Conservation (phyloP, 2,113 vertebrate genomes). For the Dasypus novemcinctus region DNA sequence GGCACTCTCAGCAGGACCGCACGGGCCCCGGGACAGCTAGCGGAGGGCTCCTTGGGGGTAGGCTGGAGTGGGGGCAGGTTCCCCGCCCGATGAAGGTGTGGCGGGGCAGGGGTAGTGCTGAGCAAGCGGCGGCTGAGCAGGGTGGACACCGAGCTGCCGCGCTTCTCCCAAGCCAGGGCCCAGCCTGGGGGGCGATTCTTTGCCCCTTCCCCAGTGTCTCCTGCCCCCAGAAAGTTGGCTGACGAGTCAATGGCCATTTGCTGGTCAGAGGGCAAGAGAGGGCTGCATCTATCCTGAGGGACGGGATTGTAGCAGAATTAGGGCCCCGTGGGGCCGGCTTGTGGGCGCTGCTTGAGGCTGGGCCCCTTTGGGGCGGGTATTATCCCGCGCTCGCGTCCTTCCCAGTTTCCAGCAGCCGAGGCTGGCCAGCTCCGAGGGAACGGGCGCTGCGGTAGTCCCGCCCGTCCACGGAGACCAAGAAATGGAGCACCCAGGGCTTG, state of each 20-base stretch:
- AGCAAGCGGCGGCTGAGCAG: conserved; percentile 19
- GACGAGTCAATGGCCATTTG: conserved; percentile 71
- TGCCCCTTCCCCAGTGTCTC: neutral
- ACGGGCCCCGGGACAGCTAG: neutral
- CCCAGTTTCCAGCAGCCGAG: neutral
- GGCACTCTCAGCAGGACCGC: neutral
- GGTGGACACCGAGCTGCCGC: conserved; percentile 26
- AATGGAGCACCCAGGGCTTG: conserved; percentile 56
- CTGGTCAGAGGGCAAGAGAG: conserved; percentile 37
- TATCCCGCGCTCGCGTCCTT: neutral
- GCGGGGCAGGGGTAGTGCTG: conserved; percentile 48
- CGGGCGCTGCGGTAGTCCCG: neutral
- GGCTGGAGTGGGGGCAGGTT: neutral
- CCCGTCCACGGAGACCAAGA: neutral
- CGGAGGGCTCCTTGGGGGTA: neutral
- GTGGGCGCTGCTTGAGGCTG: neutral
- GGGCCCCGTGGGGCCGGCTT: neutral
- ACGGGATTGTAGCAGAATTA: conserved; percentile 53
- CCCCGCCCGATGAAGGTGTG: neutral
- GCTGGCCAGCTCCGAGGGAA: neutral
- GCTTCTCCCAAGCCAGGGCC: conserved; percentile 72
- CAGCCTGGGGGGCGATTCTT: neutral
- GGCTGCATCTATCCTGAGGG: conserved; percentile 45
- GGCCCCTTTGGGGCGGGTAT: neutral
- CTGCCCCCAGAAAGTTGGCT: neutral